These are phyloP conservation scores for Oxygymnocypris stewartii DNA, from an alignment of 2,113 vertebrate species.

Conservation along the genomic window DNA sequence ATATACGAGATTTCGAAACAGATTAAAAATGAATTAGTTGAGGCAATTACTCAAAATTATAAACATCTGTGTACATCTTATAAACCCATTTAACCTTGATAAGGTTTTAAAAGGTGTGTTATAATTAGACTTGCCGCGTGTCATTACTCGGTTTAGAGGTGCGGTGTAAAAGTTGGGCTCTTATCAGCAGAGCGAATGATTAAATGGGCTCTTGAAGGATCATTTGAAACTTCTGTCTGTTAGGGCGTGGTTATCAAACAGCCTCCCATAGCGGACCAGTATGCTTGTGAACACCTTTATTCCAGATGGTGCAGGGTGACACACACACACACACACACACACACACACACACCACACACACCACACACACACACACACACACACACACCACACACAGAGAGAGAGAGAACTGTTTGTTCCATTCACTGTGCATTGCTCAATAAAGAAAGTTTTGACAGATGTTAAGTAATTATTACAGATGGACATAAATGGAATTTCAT, in stretches of 20 bases:
- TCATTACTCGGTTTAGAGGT: neutral
- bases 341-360: too few species aligned
- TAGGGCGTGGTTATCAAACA: conserved; percentile 55
- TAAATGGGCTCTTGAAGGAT: conserved; percentile 55
- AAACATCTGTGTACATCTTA: conserved; percentile 45
- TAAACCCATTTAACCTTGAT: conserved; percentile 39
- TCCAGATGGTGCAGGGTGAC: conserved; percentile 75
- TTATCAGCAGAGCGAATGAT: conserved; percentile 36
- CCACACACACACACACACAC: too few species aligned
- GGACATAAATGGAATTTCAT: conserved; percentile 36
- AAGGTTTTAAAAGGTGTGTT: conserved; percentile 33
- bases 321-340: neutral
- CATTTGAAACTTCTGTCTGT: conserved; percentile 37
- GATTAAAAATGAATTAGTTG: conserved; percentile 38
- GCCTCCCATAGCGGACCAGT: conserved; percentile 70
- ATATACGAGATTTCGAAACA: neutral
- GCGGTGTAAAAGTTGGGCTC: conserved; percentile 11
- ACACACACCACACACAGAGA: too few species aligned
- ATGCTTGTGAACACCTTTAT: conserved; percentile 66
- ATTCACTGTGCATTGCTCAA: conserved; percentile 61
- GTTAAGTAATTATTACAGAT: conserved; percentile 77
- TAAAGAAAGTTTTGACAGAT: conserved; percentile 71
- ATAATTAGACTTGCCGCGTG: conserved; percentile 17
- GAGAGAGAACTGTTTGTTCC: conserved; percentile 15
- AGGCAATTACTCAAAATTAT: conserved; percentile 41